phyloP scores from a whole-genome alignment of 2,113 vertebrate genomes.

The Labeo rohita region DNA sequence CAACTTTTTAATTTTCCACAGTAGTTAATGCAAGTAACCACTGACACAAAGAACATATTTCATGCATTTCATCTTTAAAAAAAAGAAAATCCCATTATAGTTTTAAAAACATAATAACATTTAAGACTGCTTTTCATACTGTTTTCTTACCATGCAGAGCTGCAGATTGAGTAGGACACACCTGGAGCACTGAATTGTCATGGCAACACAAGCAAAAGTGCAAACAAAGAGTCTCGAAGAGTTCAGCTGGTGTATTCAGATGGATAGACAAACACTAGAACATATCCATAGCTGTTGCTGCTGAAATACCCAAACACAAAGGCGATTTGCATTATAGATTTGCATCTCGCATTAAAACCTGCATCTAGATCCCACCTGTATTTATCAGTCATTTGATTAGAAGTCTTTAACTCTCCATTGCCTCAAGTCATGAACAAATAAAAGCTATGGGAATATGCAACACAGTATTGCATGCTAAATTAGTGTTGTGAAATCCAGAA shows the following conservation, averaged over 20 bases:
- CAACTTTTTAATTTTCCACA: neutral
- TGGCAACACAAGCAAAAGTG: neutral
- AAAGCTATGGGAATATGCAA: slow-evolving; percentile 24
- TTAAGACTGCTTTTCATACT: neutral
- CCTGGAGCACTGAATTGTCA: neutral
- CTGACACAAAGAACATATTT: neutral
- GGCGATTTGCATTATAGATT: slow-evolving; percentile 21
- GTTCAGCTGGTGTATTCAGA: neutral
- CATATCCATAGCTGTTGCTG: slow-evolving; percentile 5
- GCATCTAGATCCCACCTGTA: slow-evolving; percentile 10
- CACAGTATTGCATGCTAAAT: slow-evolving; percentile 34
- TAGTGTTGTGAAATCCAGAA: neutral
- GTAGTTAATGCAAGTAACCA: neutral
- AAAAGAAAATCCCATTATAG: neutral
- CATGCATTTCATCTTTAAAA: neutral
- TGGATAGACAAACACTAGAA: neutral
- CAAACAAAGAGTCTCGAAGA: slow-evolving; percentile 7
- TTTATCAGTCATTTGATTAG: slow-evolving; percentile 39
- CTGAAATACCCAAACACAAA: neutral
- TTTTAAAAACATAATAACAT: neutral
- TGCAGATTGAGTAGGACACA: neutral
- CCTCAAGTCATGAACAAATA: slow-evolving; percentile 31
- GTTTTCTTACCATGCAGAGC: neutral
- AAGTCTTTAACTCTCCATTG: slow-evolving; percentile 7
- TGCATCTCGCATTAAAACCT: slow-evolving; percentile 22